Evolutionary conservation across 2,113 vertebrate species (phyloP).

Genomic region (Daboia siamensis): DNA sequence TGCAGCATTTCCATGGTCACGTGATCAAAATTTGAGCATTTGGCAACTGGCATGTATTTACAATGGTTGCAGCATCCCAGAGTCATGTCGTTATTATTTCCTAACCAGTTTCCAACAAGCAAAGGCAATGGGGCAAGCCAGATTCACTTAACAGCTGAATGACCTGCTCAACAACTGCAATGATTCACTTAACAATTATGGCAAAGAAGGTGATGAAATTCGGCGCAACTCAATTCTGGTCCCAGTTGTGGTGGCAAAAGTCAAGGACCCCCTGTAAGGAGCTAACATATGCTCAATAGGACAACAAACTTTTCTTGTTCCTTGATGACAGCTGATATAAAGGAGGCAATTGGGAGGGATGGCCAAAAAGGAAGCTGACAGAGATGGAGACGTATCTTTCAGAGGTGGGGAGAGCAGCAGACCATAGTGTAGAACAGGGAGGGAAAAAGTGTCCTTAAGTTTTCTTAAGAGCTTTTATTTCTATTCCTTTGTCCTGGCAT

Average conservation of each 20-base stretch:
- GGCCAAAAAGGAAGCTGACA: not conserved
- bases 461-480: not conserved
- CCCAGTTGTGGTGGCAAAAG: not conserved
- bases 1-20: not conserved
- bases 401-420: not conserved
- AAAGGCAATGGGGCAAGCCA: not conserved
- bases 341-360: not conserved
- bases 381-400: not conserved
- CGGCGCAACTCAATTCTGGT: not conserved
- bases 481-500: not conserved
- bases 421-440: not conserved
- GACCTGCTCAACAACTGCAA: not conserved
- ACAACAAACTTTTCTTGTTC: not conserved
- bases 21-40: not conserved
- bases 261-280: not conserved
- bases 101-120: not conserved
- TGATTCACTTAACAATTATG: not conserved
- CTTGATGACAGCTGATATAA: not conserved
- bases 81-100: not conserved
- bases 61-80: not conserved
- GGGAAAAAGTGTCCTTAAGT: not conserved
- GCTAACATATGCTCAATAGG: not conserved
- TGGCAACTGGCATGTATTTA: not conserved
- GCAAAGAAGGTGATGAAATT: not conserved
- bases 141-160: not conserved